Evolutionary conservation across 2,113 vertebrate genomes (phyloP).

Genomic region (Phasianus colchicus): DNA sequence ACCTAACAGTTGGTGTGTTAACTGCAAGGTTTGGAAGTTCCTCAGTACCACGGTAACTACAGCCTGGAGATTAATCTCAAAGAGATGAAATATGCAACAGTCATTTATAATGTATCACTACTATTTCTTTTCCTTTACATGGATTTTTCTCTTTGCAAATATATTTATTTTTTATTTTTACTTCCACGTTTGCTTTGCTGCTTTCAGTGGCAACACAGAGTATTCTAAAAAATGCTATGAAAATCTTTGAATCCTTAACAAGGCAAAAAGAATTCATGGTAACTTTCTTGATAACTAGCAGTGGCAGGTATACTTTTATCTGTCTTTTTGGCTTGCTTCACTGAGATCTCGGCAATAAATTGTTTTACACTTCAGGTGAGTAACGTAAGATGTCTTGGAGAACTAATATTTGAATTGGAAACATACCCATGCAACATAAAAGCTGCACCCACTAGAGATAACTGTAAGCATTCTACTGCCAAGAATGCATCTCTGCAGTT

Average conservation of each 20-base stretch:
- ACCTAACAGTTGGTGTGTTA: neutral
- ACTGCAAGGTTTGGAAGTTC: neutral
- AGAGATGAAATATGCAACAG: slow-evolving; percentile 38
- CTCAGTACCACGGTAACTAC: neutral
- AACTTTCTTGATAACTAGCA: neutral
- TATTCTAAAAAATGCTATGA: slow-evolving; percentile 14
- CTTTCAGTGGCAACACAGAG: neutral
- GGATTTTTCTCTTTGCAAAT: slow-evolving; percentile 6
- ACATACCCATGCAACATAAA: neutral
- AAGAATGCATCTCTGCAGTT: neutral
- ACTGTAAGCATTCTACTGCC: neutral
- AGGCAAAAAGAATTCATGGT: neutral
- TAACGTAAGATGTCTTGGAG: neutral
- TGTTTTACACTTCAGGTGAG: neutral
- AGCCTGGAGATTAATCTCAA: neutral
- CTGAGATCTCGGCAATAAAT: slow-evolving; percentile 1
- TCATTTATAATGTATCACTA: neutral
- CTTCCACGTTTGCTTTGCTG: slow-evolving; percentile 3
- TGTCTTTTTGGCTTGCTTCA: neutral
- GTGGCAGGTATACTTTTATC: neutral
- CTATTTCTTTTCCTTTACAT: neutral
- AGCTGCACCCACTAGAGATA: neutral
- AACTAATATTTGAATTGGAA: neutral
- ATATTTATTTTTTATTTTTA: neutral
- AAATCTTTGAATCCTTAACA: slow-evolving; percentile 11